Conservation (phyloP, 2,888 invertebrate genomes). For the Philonicus albiceps region DNA sequence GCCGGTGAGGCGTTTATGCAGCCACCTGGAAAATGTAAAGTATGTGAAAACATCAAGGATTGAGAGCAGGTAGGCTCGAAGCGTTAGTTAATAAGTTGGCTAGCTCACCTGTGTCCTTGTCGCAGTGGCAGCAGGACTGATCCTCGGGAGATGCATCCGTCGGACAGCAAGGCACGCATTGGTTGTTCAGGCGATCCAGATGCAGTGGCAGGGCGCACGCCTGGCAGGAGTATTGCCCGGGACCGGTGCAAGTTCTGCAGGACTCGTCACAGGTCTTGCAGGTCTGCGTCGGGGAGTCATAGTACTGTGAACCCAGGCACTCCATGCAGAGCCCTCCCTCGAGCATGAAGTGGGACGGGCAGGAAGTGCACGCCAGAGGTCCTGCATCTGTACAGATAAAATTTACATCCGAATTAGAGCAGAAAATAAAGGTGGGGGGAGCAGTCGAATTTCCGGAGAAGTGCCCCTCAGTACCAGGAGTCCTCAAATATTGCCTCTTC, state of each 20-base stretch:
- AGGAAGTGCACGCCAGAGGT: conserved; percentile 77
- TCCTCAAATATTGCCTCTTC: not conserved
- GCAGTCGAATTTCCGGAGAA: not conserved
- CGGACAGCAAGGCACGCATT: conserved; percentile 78
- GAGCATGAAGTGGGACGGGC: conserved; percentile 75
- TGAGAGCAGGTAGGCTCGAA: not conserved
- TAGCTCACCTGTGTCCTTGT: conserved; percentile 70
- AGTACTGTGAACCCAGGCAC: conserved; percentile 77
- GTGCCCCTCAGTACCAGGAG: not conserved
- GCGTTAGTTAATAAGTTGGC: not conserved
- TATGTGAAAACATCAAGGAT: not conserved
- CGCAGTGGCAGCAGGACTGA: conserved; percentile 75
- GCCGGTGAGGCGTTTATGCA: conserved; percentile 78
- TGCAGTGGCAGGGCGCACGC: conserved; percentile 72
- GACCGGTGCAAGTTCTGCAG: conserved; percentile 74
- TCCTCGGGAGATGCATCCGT: conserved; percentile 63
- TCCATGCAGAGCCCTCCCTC: conserved; percentile 80
- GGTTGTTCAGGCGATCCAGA: conserved; percentile 76
- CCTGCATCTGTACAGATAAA: conserved; percentile 68
- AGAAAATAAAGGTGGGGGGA: not conserved
- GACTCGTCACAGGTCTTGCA: conserved; percentile 73
- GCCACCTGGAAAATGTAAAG: conserved; percentile 66
- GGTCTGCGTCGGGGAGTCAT: conserved; percentile 72
- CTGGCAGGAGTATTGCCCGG: conserved; percentile 74
- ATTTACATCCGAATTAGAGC: conserved; percentile 10